Evolutionary conservation across 2,113 vertebrate species (phyloP).

Genomic region (Cyanoliseus patagonus): DNA sequence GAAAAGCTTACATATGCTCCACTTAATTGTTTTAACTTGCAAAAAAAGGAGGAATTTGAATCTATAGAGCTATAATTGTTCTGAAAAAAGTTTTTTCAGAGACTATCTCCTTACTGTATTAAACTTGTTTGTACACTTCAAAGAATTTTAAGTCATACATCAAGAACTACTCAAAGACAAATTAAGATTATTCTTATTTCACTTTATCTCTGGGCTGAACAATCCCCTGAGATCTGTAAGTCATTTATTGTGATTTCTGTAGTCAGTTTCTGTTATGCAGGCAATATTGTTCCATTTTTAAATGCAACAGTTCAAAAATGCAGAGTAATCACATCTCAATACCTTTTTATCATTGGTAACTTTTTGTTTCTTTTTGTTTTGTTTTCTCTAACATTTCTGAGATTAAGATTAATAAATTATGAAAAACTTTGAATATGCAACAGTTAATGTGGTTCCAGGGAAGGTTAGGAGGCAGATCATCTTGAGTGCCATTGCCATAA

Average conservation of each 20-base stretch:
- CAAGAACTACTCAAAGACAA: slow-evolving; percentile 4
- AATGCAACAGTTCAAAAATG: neutral
- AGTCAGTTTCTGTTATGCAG: neutral
- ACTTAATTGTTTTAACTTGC: slow-evolving; percentile 64
- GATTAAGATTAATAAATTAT: neutral
- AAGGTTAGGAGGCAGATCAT: neutral
- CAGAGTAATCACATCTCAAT: neutral
- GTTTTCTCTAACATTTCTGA: neutral
- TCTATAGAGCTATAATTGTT: slow-evolving; percentile 46
- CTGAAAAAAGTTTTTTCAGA: neutral
- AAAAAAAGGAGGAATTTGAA: slow-evolving; percentile 34
- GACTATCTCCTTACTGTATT: neutral
- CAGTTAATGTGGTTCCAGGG: neutral
- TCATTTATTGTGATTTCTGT: neutral
- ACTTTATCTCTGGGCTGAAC: slow-evolving; percentile 5
- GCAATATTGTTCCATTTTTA: neutral
- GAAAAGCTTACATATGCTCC: slow-evolving; percentile 59
- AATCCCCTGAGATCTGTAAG: neutral
- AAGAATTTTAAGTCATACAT: slow-evolving; percentile 4
- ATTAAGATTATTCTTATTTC: neutral
- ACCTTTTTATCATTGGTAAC: neutral
- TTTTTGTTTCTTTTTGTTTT: neutral
- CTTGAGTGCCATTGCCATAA: neutral
- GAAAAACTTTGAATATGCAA: neutral
- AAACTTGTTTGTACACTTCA: slow-evolving; percentile 38